phyloP scores from a whole-genome alignment of 2,797 vertebrate species.

The Enteromius thamalakanensis region DNA sequence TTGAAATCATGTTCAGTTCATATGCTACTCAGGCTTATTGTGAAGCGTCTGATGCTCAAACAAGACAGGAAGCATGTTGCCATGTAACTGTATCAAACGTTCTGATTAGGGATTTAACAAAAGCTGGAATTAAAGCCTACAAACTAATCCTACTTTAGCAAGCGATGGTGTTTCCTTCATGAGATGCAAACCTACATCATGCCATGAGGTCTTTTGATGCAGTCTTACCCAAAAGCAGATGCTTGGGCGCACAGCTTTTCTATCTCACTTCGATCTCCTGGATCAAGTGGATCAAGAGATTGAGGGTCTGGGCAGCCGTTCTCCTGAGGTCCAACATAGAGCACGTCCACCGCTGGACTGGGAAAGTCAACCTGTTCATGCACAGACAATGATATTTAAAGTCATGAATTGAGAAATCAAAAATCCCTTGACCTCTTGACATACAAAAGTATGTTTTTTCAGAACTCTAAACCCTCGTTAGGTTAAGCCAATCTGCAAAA shows the following conservation, averaged over 20 bases:
- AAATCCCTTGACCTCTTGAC: not conserved
- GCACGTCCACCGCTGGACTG: constrained; percentile 80
- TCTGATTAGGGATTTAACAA: not conserved
- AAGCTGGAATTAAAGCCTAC: not conserved
- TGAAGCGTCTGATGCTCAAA: not conserved
- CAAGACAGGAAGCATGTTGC: not conserved
- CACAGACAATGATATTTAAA: not conserved
- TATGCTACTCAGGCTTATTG: constrained; percentile 3
- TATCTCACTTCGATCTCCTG: constrained; percentile 81
- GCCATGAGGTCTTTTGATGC: not conserved
- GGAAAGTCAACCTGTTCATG: constrained; percentile 89
- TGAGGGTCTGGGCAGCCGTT: constrained; percentile 71
- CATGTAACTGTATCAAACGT: not conserved
- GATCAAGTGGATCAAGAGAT: constrained; percentile 83
- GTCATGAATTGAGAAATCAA: not conserved
- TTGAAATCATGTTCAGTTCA: constrained; percentile 14
- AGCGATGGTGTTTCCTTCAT: constrained; percentile 10
- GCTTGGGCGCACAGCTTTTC: constrained; percentile 86
- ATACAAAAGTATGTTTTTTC: not conserved
- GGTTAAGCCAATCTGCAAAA: not conserved
- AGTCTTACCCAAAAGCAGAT: constrained; percentile 85
- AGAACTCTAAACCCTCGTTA: not conserved
- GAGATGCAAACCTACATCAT: not conserved
- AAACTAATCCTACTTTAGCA: not conserved
- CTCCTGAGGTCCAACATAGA: constrained; percentile 85